Percentiles rank a stretch among this genome's conserved stretches.
phyloP scores from a whole-genome alignment of 2,888 invertebrate species.

The Sarcophaga caerulescens region DNA sequence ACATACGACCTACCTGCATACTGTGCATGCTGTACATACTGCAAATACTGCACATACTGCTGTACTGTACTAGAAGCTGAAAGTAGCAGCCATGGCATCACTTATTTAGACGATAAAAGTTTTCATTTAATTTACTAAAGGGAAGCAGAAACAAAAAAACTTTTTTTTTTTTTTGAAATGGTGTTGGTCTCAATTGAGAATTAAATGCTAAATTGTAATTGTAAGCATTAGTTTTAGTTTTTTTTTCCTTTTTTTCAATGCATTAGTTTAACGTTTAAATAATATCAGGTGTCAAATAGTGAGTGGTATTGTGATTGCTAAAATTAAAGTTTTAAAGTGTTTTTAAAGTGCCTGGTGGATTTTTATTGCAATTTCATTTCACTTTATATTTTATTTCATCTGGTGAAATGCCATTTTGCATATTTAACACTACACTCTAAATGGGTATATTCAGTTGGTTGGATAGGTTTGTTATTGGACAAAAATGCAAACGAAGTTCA shows the following conservation, averaged over 20 bases:
- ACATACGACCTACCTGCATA: background rate
- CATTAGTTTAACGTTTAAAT: conserved; percentile 24
- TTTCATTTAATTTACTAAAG: background rate
- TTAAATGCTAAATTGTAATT: conserved; percentile 3
- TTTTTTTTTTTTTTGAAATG: conserved; percentile 35
- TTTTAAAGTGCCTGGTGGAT: conserved; percentile 52
- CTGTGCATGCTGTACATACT: too few relatives aligned
- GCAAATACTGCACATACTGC: too few relatives aligned
- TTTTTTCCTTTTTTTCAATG: background rate
- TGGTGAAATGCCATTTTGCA: conserved; percentile 11
- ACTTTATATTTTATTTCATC: conserved; percentile 17
- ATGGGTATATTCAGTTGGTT: background rate
- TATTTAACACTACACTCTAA: background rate
- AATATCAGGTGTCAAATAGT: conserved; percentile 65
- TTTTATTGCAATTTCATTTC: conserved; percentile 8
- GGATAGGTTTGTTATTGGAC: background rate
- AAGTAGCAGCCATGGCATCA: background rate
- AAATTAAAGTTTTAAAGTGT: conserved; percentile 59
- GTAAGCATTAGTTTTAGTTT: conserved; percentile 28
- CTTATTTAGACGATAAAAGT: background rate
- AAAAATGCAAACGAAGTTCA: too few relatives aligned
- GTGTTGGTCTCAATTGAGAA: conserved; percentile 25
- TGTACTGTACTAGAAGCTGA: too few relatives aligned
- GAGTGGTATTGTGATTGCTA: conserved; percentile 51
- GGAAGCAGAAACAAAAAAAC: background rate